phyloP scores from a whole-genome alignment of 2,888 invertebrate genomes.

The Pasiphila rectangulata region DNA sequence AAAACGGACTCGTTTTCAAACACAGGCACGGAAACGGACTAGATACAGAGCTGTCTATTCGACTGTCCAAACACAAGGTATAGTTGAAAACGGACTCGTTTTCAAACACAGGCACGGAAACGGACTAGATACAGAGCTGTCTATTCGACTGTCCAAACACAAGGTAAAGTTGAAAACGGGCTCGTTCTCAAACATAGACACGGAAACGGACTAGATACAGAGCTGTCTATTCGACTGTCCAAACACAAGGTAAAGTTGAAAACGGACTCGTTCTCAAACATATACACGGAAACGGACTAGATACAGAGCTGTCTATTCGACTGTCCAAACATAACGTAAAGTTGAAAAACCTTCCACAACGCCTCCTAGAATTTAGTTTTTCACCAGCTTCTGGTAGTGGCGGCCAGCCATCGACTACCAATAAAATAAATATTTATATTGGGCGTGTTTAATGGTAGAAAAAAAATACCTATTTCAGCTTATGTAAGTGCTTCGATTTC shows the following conservation, averaged over 20 bases:
- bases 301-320: conserved; percentile 85
- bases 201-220: conserved; percentile 84
- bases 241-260: conserved; percentile 82
- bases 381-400: too few relatives aligned
- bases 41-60: conserved; percentile 85
- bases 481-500: too few relatives aligned
- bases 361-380: too few relatives aligned
- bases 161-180: conserved; percentile 85
- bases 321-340: conserved; percentile 84
- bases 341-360: too few relatives aligned
- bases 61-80: conserved; percentile 85
- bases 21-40: conserved; percentile 83
- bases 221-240: conserved; percentile 85
- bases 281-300: conserved; percentile 82
- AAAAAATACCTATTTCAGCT: too few relatives aligned
- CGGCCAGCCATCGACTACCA: too few relatives aligned
- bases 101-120: conserved; percentile 84
- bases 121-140: conserved; percentile 85
- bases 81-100: conserved; percentile 85
- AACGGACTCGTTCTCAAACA: conserved; percentile 88
- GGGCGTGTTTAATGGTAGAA: too few relatives aligned
- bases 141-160: conserved; percentile 84
- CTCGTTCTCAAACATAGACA: conserved; percentile 86
- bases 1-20: conserved; percentile 88
- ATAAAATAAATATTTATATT: too few relatives aligned